These are phyloP conservation scores for Hyla sarda DNA, from an alignment of 2,113 vertebrate genomes.

Conservation along the genomic window DNA sequence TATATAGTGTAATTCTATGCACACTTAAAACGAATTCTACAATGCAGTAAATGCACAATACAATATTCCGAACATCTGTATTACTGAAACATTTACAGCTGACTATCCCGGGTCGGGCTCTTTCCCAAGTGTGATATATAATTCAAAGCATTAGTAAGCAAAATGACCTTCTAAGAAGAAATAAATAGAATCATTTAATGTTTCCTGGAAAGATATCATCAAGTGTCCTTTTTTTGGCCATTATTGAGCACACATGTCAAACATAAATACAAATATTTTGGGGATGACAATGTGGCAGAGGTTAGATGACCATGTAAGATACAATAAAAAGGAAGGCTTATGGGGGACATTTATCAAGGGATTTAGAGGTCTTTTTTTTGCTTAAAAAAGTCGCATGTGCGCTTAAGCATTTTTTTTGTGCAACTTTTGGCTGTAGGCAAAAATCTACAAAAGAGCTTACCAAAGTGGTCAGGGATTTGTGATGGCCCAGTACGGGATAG, in stretches of 20 bases:
- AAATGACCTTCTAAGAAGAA: slow-evolving; percentile 34
- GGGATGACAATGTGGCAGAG: slow-evolving; percentile 14
- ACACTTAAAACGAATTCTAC: no score
- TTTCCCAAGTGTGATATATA: slow-evolving; percentile 42
- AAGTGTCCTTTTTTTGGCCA: slow-evolving; percentile 9
- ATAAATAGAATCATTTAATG: slow-evolving; percentile 37
- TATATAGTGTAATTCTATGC: no score
- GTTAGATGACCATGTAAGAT: slow-evolving; percentile 27
- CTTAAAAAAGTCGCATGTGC: no score
- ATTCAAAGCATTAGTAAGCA: slow-evolving; percentile 37
- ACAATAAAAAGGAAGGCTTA: slow-evolving; percentile 2
- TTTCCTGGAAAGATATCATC: slow-evolving; percentile 44
- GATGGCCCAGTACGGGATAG: no score
- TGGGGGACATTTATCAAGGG: no score
- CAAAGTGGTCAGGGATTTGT: no score
- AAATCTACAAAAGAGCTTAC: no score
- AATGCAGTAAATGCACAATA: no score
- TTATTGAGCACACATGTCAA: slow-evolving; percentile 43
- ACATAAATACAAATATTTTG: slow-evolving; percentile 41
- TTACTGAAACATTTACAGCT: slow-evolving; percentile 23
- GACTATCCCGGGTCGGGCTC: not conserved
- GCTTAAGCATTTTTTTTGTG: no score
- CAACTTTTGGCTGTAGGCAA: no score
- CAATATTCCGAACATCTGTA: slow-evolving; percentile 9
- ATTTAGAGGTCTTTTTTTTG: no score